Evolutionary conservation across 2,888 invertebrate genomes (phyloP).

Genomic region (Eupelmus urozonus): DNA sequence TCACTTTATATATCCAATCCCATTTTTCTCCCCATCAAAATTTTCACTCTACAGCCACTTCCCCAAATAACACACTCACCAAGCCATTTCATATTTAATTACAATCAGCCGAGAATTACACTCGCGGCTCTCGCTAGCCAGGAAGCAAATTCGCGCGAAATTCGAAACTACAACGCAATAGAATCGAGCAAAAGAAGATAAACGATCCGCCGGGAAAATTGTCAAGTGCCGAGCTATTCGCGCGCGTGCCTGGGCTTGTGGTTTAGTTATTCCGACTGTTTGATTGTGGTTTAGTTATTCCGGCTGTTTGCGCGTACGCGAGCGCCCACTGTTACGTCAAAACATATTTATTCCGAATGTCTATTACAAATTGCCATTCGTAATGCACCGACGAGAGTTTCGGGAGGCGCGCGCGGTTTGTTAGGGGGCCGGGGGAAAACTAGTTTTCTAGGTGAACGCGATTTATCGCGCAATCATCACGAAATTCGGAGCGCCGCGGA

Average conservation of each 20-base stretch:
- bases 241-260: no score
- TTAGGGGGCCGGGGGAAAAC: not conserved
- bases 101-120: no score
- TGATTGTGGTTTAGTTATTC: not conserved
- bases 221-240: no score
- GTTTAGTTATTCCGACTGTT: no score
- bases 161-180: not conserved
- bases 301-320: not conserved
- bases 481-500: constrained; percentile 15
- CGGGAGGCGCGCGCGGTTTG: not conserved
- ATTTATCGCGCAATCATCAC: constrained; percentile 14
- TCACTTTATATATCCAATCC: no score
- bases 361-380: constrained; percentile 9
- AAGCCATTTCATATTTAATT: no score
- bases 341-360: constrained; percentile 16
- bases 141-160: no score
- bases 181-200: not conserved
- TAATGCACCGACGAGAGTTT: not conserved
- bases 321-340: constrained; percentile 20
- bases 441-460: constrained; percentile 10
- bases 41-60: no score
- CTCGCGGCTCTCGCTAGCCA: no score
- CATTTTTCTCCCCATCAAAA: no score
- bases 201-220: not conserved
- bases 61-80: no score